Evolutionary conservation across 2,113 vertebrate species (phyloP), one percentile per base, ranked within the genome.

Genomic region (Periophthalmodon schlosseri): DNA sequence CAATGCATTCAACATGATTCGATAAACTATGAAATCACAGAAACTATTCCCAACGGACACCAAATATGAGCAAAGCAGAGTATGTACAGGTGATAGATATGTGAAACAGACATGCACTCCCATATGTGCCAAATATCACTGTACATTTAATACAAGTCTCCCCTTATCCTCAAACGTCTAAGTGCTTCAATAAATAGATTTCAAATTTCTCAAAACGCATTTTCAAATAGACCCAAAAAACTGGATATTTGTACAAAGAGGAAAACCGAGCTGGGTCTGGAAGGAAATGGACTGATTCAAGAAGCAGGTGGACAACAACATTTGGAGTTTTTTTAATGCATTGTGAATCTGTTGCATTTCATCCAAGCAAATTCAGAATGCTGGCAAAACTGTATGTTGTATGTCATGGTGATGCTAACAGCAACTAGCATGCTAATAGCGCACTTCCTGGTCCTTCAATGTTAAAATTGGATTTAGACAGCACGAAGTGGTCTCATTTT

Each of bases 1-100:
- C 95, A 96, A 97, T 97, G 97, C 97, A 97, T 97, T 95, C 96
- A 97, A 97, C 96, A 96, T 96, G 96, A 95, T 95, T 93, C 90
- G 95, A 97, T 96, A 97, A 97, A 96, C 96, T 92, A 90, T 87
- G 92, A 96, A 94, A 95, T 96, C 95, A 96, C 94, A 85, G 86
- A 94, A 95, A 95, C 95, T 95, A 95, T 93, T 93, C 90, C 94
- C 94, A 95, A 97, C 96, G 91, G 95, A 95, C 96, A 99, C 97
- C 95, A 96, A 96, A 96, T 95, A 94, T 95, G 93, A 97, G 96
- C 88, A 95, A 94, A 95, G 93, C 86, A 86, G 74, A 85, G 21
- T 95, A 96, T 95, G 91, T 95, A 96, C 95, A 96, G 78, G 90
- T 88, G 93, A 93, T 92, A 94, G 93, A 94, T 94, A 54, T 54